phyloP scores from a whole-genome alignment of 2,113 vertebrate genomes.

The Nycticebus coucang region DNA sequence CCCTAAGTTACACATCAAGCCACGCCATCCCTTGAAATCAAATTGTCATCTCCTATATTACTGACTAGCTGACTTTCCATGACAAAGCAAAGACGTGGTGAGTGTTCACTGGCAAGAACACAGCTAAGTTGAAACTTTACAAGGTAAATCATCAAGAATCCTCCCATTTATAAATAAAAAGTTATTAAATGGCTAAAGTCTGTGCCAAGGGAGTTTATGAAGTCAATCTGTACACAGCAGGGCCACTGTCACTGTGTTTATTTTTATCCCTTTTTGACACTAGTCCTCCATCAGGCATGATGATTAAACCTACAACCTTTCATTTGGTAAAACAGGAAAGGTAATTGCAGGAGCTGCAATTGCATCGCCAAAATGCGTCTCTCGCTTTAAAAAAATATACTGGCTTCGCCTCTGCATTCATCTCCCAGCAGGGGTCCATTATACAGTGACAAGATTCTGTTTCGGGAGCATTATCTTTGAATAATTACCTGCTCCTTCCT shows the following conservation, averaged over 20 bases:
- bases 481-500: conserved; percentile 54
- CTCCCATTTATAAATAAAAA: background rate
- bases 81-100: conserved; percentile 12
- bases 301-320: conserved; percentile 16
- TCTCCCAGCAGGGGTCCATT: conserved; percentile 53
- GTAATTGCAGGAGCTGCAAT: background rate
- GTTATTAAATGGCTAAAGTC: background rate
- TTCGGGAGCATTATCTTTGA: conserved; percentile 52
- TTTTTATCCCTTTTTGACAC: conserved; percentile 29
- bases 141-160: background rate
- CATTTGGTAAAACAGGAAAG: conserved; percentile 51
- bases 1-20: background rate
- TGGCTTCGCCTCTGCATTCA: conserved; percentile 21
- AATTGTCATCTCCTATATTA: background rate
- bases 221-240: background rate
- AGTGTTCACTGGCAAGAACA: background rate
- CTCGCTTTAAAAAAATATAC: conserved; percentile 55
- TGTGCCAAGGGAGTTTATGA: background rate
- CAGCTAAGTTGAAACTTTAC: background rate
- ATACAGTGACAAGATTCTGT: conserved; percentile 45
- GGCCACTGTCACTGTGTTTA: background rate
- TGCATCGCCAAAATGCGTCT: background rate
- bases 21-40: background rate
- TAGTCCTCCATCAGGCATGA: background rate
- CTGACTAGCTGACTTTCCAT: background rate